Evolutionary conservation across 1,140 invertebrate genomes (phyloP), one percentile per base, ranked within the genome.

Genomic region (Daktulosphaira vitifoliae): DNA sequence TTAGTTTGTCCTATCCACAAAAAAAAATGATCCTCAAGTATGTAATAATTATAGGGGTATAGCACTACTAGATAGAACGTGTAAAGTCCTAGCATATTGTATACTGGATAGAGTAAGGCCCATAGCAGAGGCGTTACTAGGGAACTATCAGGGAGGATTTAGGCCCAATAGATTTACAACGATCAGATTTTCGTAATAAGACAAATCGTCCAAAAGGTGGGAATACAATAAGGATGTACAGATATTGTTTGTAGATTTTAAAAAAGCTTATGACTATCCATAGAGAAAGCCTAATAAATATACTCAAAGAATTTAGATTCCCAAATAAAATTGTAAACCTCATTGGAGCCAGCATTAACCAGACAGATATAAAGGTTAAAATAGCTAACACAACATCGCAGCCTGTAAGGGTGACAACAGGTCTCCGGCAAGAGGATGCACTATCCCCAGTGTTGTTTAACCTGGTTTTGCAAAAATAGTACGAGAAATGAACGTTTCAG

Each of bases 21-120:
- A 72, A 56, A 73, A 73, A 66, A 69, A 71, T 15, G 70, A 72
- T 50, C 68, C 65, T 50, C 16, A 64, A 16, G 44, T 68, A 16
- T 70, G 68, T 59, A 33, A 50, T 5, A 72, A 73, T 52, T 73
- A 72, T 53, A 66, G 71, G 44, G 71, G 71, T n/a, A 70, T 70
- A 18, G 52, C 68, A 3, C 50, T 71, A 15, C 39, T 70, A 1
- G 25, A 11, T 39, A 29, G 42, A 5, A 50, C 37, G 8, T 69
- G 68, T 37, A 56, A 56, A 56, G 7, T 56, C 8, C 46, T 46
- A 23, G 46, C 59, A 6, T 46, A 46, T 46, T 46, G 18, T 22
- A 22, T 64, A n/a, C 38, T 46, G 18, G 23, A 42, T 23, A 64
- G 59, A 64, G 3, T 64, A 2, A 46, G 18, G 38, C 38, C 39